A percentile compares a stretch with the other conserved stretches of the same genome.
phyloP scores from a whole-genome alignment of 2,888 invertebrate species.

The Nysson spinosus region DNA sequence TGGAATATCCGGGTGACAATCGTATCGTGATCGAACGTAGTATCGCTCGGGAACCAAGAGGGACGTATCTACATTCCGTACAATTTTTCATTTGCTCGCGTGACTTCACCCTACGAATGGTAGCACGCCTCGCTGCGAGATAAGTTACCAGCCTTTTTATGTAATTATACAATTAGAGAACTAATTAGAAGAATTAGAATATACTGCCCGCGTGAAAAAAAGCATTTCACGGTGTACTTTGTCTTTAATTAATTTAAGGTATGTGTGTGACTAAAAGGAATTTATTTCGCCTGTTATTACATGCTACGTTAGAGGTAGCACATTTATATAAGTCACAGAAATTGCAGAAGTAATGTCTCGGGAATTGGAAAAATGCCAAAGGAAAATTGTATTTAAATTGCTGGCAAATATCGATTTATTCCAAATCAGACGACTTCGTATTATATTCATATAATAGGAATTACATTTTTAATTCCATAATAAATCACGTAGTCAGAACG shows the following conservation, averaged over 20 bases:
- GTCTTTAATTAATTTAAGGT: conserved; percentile 20
- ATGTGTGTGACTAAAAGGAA: neutral
- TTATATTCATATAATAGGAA: too few species aligned
- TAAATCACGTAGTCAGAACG: too few species aligned
- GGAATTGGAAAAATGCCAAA: too few species aligned
- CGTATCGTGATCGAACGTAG: conserved; percentile 46
- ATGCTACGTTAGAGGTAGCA: too few species aligned
- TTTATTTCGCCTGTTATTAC: too few species aligned
- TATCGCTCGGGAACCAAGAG: conserved; percentile 37
- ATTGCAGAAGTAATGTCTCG: too few species aligned
- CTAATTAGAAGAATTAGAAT: conserved; percentile 17
- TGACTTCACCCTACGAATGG: conserved; percentile 10
- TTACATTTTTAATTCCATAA: too few species aligned
- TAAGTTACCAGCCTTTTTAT: conserved; percentile 18
- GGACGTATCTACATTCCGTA: conserved; percentile 32
- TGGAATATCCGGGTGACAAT: conserved; percentile 61
- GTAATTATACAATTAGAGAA: conserved; percentile 14
- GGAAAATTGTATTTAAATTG: too few species aligned
- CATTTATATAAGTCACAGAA: too few species aligned
- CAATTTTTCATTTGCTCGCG: conserved; percentile 36
- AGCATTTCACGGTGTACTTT: conserved; percentile 4
- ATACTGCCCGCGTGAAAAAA: neutral
- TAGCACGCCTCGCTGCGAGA: conserved; percentile 2
- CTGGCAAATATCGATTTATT: too few species aligned
- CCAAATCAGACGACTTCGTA: too few species aligned